Evolutionary conservation across 2,113 vertebrate genomes (phyloP), one percentile per base, ranked within the genome.

Genomic region (Psilopsiagon aymara): DNA sequence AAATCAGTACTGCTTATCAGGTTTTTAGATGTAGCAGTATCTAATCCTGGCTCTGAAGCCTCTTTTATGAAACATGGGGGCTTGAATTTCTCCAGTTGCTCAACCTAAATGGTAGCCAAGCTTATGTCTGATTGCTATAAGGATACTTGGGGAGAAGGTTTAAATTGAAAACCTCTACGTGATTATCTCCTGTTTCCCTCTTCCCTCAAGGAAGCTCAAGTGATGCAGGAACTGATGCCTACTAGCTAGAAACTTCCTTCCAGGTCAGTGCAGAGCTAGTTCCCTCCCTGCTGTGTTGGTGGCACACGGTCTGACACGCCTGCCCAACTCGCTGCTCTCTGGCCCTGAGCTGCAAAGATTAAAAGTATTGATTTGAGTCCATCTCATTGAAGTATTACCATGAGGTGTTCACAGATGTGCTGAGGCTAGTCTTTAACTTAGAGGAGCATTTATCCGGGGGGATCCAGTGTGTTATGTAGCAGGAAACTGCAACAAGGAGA

Each of bases 301-400:
- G 66, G 37, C 41, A 2, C 2, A 3, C 13, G 13, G 49, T 28
- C 90, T 43, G 89, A 64, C 66, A 0, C 62, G 86, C 67, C 81
- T 85, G 81, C 88, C 86, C 74, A 31, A 2, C 86, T 62, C 15
- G 1, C 93, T 67, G 78, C 85, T 63, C 55, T 4, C 62, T 91
- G 94, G 69, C 77, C 91, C 57, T 2, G 6, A 85, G 92, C 86
- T 92, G 96, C 86, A 66, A 89, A 89, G 67, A 94, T 82, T 74
- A 73, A 73, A 94, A 94, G 49, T 88, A 95, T 51, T 80, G 89
- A 95, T 96, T 89, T 59, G 24, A 51, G 82, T 76, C 87, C 85
- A 46, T 94, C 87, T 87, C 59, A 66, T 5, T 82, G 78, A 49
- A 93, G 44, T 87, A 57, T 66, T 85, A 66, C 37, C 77, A 46